These are phyloP conservation scores for Gobius niger DNA, from an alignment of 2,113 vertebrate genomes.

Conservation along the genomic window DNA sequence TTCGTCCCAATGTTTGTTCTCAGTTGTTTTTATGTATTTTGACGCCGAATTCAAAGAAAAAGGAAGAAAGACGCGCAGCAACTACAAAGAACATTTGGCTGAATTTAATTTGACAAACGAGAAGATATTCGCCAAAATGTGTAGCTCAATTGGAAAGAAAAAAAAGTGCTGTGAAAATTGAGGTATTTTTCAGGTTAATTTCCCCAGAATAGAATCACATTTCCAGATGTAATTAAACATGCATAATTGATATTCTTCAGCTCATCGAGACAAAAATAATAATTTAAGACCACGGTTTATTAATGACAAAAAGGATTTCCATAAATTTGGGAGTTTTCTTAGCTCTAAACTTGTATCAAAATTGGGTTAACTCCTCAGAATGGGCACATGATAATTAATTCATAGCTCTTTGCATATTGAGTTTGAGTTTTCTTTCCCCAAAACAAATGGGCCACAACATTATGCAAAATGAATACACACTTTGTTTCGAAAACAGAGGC, in stretches of 20 bases:
- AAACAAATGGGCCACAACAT: too few relatives aligned
- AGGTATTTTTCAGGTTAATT: background rate
- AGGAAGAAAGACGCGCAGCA: background rate
- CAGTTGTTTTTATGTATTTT: too few relatives aligned
- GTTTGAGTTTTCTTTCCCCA: too few relatives aligned
- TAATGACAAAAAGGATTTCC: background rate
- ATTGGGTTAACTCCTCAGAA: background rate
- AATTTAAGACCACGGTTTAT: background rate
- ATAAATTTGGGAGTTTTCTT: background rate
- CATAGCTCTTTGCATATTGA: too few relatives aligned
- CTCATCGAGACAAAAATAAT: background rate
- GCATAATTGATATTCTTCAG: background rate
- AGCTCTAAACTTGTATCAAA: background rate
- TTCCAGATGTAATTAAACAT: conserved; percentile 1
- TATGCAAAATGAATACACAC: too few relatives aligned
- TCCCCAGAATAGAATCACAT: background rate
- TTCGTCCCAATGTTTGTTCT: too few relatives aligned
- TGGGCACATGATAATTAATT: background rate
- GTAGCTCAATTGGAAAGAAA: background rate
- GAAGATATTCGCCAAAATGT: background rate
- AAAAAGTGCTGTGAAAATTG: background rate
- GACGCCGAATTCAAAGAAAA: too few relatives aligned
- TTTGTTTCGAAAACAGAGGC: too few relatives aligned
- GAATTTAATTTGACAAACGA: background rate
- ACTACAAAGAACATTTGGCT: background rate